Evolutionary conservation across 2,113 vertebrate species (phyloP).

Genomic region (Hyla sarda): DNA sequence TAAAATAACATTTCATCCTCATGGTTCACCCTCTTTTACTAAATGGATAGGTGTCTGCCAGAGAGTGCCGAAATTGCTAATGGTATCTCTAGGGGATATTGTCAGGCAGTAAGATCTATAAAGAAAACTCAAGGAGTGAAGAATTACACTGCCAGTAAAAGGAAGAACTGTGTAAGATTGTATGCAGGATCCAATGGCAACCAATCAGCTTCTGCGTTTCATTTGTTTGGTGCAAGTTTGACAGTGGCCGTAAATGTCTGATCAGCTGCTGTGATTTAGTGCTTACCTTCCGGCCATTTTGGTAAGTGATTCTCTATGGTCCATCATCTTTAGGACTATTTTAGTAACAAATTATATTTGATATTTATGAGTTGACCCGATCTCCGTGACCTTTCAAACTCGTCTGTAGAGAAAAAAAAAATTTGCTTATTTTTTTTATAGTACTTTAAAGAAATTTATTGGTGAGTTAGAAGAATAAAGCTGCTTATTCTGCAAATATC

Average conservation of each 20-base stretch:
- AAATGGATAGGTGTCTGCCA: neutral
- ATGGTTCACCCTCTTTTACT: neutral
- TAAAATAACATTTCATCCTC: constrained; percentile 10
- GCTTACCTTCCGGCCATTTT: neutral
- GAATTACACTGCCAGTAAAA: neutral
- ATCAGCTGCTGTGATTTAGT: neutral
- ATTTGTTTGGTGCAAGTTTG: constrained; percentile 13
- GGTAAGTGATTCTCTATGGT: neutral
- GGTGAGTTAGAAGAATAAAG: neutral
- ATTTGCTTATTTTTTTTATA: neutral
- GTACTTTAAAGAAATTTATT: neutral
- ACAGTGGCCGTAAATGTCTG: neutral
- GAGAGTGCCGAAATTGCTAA: no score
- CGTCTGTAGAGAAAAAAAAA: neutral
- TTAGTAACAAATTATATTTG: neutral
- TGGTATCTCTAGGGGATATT: neutral
- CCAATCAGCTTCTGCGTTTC: neutral
- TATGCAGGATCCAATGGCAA: constrained; percentile 14
- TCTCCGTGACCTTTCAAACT: neutral
- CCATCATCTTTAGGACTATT: neutral
- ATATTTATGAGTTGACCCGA: neutral
- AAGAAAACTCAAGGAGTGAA: neutral
- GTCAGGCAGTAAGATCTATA: neutral
- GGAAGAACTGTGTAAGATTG: neutral
- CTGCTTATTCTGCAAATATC: neutral